Percentiles rank a stretch among this genome's conserved stretches.
Conservation (phyloP, 2,113 vertebrate genomes). For the Ptilonorhynchus violaceus region DNA sequence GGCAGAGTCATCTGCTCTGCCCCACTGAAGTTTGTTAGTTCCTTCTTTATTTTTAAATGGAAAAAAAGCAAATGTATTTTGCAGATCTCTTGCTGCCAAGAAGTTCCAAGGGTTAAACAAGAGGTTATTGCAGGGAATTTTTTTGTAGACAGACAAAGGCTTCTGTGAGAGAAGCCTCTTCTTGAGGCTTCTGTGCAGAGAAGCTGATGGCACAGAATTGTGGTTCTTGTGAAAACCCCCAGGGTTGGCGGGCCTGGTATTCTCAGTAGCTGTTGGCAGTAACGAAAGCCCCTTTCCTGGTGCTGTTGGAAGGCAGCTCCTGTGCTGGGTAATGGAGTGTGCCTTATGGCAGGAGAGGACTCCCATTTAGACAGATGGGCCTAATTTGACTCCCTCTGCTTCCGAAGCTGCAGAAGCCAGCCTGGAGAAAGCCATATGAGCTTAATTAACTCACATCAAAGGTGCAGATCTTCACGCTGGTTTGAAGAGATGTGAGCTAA, state of each 20-base stretch:
- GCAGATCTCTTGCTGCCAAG: background rate
- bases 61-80: background rate
- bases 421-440: constrained; percentile 22
- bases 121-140: background rate
- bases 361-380: constrained; percentile 65
- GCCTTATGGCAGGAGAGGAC: background rate
- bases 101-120: background rate
- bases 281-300: background rate
- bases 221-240: background rate
- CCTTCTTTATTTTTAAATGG: background rate
- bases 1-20: background rate
- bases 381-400: constrained; percentile 57
- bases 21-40: background rate
- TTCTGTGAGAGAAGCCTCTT: too few species aligned
- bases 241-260: background rate
- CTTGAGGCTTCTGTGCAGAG: background rate
- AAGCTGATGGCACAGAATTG: background rate
- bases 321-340: constrained; percentile 12
- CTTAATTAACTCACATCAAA: constrained; percentile 73
- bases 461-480: constrained; percentile 26
- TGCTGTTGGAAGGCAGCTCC: constrained; percentile 11
- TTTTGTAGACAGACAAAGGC: background rate
- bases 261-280: background rate
- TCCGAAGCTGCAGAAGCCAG: constrained; percentile 36
- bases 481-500: constrained; percentile 57